A percentile compares a stretch with the other conserved stretches of the same genome.
These are phyloP conservation scores for Rafetus swinhoei DNA, from an alignment of 2,113 vertebrate species.

Conservation along the genomic window DNA sequence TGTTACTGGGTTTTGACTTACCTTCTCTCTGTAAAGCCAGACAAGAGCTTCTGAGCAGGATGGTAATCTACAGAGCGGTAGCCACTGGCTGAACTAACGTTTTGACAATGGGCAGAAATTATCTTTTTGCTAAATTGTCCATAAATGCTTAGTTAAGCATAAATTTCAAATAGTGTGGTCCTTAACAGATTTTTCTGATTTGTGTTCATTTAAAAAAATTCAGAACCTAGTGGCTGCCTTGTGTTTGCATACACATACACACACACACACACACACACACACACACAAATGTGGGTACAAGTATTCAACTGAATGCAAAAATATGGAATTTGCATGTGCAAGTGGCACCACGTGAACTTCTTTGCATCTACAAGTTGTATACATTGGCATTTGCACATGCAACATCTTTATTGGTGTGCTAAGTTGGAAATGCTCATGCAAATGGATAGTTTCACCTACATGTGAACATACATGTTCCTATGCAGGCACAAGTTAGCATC, in stretches of 20 bases:
- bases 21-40: not conserved
- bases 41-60: not conserved
- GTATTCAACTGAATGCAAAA: not conserved
- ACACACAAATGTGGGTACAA: not conserved
- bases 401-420: not conserved
- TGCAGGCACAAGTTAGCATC: not conserved
- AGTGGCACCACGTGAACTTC: not conserved
- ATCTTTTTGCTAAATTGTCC: not conserved
- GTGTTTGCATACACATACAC: not conserved
- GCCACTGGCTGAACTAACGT: not conserved
- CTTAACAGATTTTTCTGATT: not conserved
- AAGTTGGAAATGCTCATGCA: not conserved
- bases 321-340: not conserved
- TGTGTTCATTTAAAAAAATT: not conserved
- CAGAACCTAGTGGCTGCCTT: not conserved
- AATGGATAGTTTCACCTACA: not conserved
- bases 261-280: not conserved
- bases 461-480: not conserved
- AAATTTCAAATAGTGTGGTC: not conserved
- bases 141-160: not conserved
- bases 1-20: not conserved
- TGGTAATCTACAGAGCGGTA: not conserved
- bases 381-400: not conserved
- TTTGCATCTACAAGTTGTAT: not conserved
- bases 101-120: not conserved